These are phyloP conservation scores for Micronycteris hirsuta DNA, from an alignment of 2,113 vertebrate species.

Conservation along the genomic window DNA sequence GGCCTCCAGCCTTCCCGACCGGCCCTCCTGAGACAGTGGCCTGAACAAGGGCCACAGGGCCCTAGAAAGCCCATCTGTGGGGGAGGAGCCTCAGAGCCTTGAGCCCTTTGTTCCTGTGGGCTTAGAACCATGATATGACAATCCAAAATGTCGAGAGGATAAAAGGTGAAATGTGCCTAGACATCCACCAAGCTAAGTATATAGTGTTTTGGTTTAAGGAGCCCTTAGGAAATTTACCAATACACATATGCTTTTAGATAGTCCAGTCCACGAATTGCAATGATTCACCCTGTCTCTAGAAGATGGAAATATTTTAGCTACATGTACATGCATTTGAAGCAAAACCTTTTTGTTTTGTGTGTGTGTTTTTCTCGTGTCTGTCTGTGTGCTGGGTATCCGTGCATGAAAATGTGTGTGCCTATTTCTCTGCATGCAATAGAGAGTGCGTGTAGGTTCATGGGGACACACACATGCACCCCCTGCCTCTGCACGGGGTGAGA, in stretches of 20 bases:
- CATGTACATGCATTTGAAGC: not conserved
- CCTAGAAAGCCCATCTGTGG: not conserved
- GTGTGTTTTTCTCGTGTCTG: not conserved
- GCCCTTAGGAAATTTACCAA: not conserved
- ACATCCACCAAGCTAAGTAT: not conserved
- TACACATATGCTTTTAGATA: fast-evolving
- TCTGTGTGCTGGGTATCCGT: not conserved
- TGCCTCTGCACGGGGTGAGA: not conserved
- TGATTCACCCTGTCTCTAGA: not conserved
- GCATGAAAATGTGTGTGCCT: not conserved
- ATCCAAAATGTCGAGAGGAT: not conserved
- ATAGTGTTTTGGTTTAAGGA: not conserved
- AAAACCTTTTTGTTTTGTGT: not conserved
- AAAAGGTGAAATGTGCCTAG: not conserved
- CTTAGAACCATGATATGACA: not conserved
- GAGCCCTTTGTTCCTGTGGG: not conserved
- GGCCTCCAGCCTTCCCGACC: not conserved
- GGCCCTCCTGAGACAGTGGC: not conserved
- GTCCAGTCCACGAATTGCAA: not conserved
- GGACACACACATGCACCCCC: not conserved
- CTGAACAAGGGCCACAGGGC: too few relatives aligned
- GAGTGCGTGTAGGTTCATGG: not conserved
- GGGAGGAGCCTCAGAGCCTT: not conserved
- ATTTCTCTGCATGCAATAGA: not conserved
- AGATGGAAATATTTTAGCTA: not conserved